phyloP scores from a whole-genome alignment of 2,797 vertebrate genomes.

The Oryzias sinensis region DNA sequence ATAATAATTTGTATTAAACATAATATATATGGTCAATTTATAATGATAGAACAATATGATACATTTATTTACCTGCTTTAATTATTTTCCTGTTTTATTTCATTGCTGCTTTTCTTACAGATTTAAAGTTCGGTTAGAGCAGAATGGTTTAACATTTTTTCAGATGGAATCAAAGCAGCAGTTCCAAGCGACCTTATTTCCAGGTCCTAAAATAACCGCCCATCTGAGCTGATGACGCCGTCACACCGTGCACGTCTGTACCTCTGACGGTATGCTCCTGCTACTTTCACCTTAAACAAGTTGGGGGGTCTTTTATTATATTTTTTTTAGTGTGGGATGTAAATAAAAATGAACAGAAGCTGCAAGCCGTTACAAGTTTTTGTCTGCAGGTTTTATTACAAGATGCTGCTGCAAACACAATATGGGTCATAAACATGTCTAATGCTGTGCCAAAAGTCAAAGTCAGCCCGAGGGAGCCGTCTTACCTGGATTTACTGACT shows the following conservation, averaged over 20 bases:
- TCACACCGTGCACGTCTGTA: constrained; percentile 48
- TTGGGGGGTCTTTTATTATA: too few species aligned
- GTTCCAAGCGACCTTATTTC: constrained; percentile 69
- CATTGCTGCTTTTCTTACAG: constrained; percentile 5
- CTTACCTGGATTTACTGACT: constrained; percentile 62
- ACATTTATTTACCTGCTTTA: too few species aligned
- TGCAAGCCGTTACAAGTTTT: not conserved
- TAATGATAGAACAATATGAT: too few species aligned
- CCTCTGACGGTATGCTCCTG: constrained; percentile 25
- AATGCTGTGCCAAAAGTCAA: not conserved
- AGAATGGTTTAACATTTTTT: not conserved
- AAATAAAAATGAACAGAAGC: not conserved
- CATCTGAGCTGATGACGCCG: constrained; percentile 67
- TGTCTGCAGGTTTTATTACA: constrained; percentile 6
- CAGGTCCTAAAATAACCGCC: constrained; percentile 71
- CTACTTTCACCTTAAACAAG: constrained; percentile 9
- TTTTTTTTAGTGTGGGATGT: not conserved
- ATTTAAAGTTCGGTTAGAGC: not conserved
- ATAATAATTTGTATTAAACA: not conserved
- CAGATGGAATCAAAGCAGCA: constrained; percentile 10
- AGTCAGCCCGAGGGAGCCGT: constrained; percentile 7
- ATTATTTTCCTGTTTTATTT: not conserved
- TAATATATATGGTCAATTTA: not conserved
- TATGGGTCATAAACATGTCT: constrained; percentile 4
- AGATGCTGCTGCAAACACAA: not conserved